A percentile compares a stretch with the other conserved stretches of the same genome.
These are phyloP conservation scores for Plutomurus gul DNA, from an alignment of 1,140 invertebrate species.

Conservation along the genomic window DNA sequence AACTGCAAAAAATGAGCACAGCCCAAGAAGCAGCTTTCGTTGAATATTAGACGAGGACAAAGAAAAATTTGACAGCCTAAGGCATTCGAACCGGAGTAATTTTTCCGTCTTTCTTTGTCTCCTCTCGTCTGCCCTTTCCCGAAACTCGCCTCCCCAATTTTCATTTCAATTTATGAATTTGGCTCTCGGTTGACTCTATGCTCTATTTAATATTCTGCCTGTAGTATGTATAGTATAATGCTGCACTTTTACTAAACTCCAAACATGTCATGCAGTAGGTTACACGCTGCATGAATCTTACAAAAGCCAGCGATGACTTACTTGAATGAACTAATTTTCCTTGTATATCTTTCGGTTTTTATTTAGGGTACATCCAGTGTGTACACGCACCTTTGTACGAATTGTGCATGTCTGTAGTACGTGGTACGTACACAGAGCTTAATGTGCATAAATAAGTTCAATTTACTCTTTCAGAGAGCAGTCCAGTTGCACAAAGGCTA, in stretches of 20 bases:
- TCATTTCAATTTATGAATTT: slow-evolving; percentile 17
- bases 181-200: neutral
- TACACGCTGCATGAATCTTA: too few species aligned
- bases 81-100: slow-evolving; percentile 13
- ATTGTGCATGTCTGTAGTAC: neutral
- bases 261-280: too few species aligned
- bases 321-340: too few species aligned
- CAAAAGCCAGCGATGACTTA: too few species aligned
- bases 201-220: neutral
- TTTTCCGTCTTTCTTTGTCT: slow-evolving; percentile 23
- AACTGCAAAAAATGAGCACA: too few species aligned
- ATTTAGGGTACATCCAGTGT: too few species aligned
- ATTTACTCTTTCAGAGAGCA: neutral
- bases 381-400: too few species aligned
- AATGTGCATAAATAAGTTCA: too few species aligned
- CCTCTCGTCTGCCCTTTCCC: neutral
- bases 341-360: too few species aligned
- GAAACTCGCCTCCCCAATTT: slow-evolving; percentile 11
- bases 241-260: too few species aligned
- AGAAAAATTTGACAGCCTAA: slow-evolving; percentile 29
- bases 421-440: neutral
- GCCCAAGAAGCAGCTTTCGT: neutral
- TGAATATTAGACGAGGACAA: slow-evolving; percentile 21
- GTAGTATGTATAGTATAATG: neutral
- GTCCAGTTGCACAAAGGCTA: neutral